These are phyloP conservation scores for Lasioglossum marginatum DNA, from an alignment of 2,888 invertebrate genomes.

Conservation along the genomic window DNA sequence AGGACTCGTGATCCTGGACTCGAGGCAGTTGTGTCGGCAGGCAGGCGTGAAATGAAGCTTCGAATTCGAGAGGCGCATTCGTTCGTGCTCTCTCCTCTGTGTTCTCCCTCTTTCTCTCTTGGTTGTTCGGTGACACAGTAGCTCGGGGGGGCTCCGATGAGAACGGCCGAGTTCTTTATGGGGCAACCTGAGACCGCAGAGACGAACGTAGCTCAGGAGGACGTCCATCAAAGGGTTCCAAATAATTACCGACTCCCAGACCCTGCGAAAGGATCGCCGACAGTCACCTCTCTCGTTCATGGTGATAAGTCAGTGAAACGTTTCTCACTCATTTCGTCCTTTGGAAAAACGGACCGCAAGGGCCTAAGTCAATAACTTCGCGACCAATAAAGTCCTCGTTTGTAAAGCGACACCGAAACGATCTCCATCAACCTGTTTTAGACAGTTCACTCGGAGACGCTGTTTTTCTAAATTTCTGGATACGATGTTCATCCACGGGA, in stretches of 20 bases:
- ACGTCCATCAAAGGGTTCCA: constrained; percentile 83
- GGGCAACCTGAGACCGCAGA: constrained; percentile 77
- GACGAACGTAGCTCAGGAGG: constrained; percentile 69
- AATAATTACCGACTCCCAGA: constrained; percentile 76
- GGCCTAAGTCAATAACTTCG: constrained; percentile 67
- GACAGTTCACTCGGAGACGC: background rate
- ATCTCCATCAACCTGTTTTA: constrained; percentile 48
- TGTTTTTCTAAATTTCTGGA: background rate
- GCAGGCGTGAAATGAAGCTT: constrained; percentile 81
- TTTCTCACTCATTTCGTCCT: constrained; percentile 27
- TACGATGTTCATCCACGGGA: background rate
- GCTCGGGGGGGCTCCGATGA: constrained; percentile 54
- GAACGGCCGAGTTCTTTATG: constrained; percentile 79
- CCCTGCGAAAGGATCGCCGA: constrained; percentile 38
- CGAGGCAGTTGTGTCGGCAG: constrained; percentile 63
- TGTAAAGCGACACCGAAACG: constrained; percentile 60
- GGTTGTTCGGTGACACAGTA: constrained; percentile 73
- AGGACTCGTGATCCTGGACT: constrained; percentile 59
- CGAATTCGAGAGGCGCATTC: constrained; percentile 67
- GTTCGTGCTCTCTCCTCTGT: constrained; percentile 32
- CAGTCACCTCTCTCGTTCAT: constrained; percentile 17
- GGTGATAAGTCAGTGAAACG: constrained; percentile 67
- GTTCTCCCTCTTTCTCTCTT: background rate
- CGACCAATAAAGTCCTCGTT: constrained; percentile 63
- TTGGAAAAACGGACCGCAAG: constrained; percentile 38